phyloP scores from a whole-genome alignment of 1,140 invertebrate genomes.

The Papilio machaon region DNA sequence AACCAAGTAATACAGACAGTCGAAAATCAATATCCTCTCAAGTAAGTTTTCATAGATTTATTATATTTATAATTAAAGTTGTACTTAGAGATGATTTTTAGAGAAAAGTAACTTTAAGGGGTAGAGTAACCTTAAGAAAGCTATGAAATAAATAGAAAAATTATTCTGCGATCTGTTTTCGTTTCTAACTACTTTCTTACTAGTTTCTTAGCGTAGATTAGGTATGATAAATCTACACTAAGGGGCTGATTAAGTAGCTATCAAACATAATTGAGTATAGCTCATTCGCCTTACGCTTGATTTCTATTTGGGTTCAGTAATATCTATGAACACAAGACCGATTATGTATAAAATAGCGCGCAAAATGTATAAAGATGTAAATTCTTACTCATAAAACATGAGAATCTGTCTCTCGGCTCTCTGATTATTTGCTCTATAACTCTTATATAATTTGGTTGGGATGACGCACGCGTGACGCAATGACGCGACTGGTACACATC shows the following conservation, averaged over 20 bases:
- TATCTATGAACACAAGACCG: neutral
- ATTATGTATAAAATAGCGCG: neutral
- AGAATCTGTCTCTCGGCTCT: neutral
- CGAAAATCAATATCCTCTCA: slow-evolving; percentile 68
- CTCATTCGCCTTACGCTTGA: too few relatives aligned
- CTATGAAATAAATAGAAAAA: too few relatives aligned
- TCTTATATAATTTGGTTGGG: neutral
- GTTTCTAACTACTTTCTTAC: too few relatives aligned
- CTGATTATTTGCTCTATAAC: slow-evolving; percentile 17
- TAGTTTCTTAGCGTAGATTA: too few relatives aligned
- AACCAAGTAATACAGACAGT: slow-evolving; percentile 68
- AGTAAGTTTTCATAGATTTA: slow-evolving; percentile 50
- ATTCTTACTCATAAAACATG: neutral
- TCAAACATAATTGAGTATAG: too few relatives aligned
- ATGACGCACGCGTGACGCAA: slow-evolving; percentile 32
- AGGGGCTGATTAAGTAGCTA: too few relatives aligned
- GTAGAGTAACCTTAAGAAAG: too few relatives aligned
- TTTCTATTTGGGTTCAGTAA: neutral
- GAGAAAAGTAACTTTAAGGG: too few relatives aligned
- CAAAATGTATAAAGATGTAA: slow-evolving; percentile 6
- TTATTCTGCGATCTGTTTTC: too few relatives aligned
- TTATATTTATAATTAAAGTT: too few relatives aligned
- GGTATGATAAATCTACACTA: too few relatives aligned
- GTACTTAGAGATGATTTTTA: too few relatives aligned
- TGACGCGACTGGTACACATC: slow-evolving; percentile 3